Base-by-base conservation (phyloP, 2,113 vertebrate species). In the Gymnocephalus cernua region DNA sequence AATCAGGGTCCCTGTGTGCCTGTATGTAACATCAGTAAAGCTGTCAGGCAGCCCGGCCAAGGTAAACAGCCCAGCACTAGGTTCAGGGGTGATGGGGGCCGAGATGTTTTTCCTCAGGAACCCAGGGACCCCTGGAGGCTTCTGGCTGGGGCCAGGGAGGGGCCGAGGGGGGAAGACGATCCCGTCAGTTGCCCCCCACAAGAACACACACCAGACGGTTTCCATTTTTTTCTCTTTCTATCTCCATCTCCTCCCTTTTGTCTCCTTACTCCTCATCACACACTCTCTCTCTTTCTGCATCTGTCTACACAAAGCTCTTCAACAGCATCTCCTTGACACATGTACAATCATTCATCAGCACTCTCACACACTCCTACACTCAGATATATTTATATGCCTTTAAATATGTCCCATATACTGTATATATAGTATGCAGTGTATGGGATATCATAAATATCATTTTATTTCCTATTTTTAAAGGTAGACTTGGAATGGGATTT, bases 21-120 rank as follows among this genome's bases (percentile, higher is more conserved):
- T 97, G 95, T 97, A 97, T 97, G 98, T 98, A 98, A 98, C 97
- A 98, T 99, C 97, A 98, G 98, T 98, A 98, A 98, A 98, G 97
- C 97, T 99, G 97, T 97, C 97, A 98, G 96, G 95, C 94, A 89
- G 95, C 94, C 95, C 92, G 93, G 97, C 98, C 98, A 99, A 98
- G 96, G 97, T 98, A 99, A 99, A 99, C 97, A 99, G 95, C 94
- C 95, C 96, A 95, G 96, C 93, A 90, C 93, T 94, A 95, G 96
- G 98, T 98, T 99, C 97, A 99, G 97, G 99, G 97, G 97, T 98
- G 96, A 99, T 94, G 93, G 76, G 87, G 96, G 96, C 96, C 91
- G 94, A 96, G 96, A 96, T 96, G 96, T 97, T 98, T 98, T 97
- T 97, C 95, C 97, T 96, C 47, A 96, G 97, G 97, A 99, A 98